phyloP scores from a whole-genome alignment of 2,113 vertebrate genomes.

The Apodemus sylvaticus region DNA sequence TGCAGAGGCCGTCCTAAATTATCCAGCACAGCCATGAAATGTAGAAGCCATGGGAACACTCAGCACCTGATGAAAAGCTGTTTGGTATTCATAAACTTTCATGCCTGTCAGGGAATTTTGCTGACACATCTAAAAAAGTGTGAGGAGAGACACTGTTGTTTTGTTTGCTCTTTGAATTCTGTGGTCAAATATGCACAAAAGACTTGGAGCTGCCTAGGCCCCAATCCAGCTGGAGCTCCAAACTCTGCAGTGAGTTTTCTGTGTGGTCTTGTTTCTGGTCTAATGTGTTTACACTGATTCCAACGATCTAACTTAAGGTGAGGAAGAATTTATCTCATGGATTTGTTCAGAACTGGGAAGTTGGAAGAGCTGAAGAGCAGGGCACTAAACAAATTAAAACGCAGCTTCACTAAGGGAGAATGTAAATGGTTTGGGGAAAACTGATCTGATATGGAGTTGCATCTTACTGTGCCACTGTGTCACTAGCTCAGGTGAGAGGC shows the following conservation, averaged over 20 bases:
- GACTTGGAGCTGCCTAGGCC: fast-evolving
- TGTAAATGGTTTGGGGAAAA: background rate
- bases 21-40: background rate
- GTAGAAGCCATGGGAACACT: background rate
- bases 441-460: fast-evolving
- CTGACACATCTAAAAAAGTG: background rate
- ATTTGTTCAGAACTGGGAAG: background rate
- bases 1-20: background rate
- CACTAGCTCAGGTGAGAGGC: background rate
- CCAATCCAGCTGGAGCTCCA: background rate
- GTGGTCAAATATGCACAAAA: background rate
- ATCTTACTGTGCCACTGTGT: fast-evolving
- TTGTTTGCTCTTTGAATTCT: background rate
- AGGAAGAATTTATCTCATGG: background rate
- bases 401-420: fast-evolving
- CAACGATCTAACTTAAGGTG: background rate
- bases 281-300: background rate
- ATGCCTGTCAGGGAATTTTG: background rate
- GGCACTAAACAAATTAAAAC: fast-evolving
- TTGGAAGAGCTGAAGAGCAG: background rate
- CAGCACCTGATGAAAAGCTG: background rate
- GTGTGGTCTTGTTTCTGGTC: background rate
- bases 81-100: background rate
- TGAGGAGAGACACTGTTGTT: background rate
- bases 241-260: background rate